phyloP scores from a whole-genome alignment of 2,797 vertebrate genomes.

The Prunella strophiata region DNA sequence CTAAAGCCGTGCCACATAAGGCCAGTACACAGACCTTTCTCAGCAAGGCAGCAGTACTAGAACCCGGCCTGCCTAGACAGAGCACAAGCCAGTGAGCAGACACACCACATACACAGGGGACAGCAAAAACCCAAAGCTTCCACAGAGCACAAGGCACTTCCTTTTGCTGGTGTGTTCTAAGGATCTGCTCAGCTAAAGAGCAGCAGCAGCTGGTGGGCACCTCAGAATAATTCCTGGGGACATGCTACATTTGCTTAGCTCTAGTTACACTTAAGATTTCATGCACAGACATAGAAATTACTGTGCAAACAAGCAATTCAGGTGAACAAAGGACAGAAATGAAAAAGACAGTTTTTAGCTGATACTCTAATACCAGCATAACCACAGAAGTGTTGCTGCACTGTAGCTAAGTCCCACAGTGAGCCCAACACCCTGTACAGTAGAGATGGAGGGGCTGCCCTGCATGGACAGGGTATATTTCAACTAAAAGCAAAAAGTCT shows the following conservation, averaged over 20 bases:
- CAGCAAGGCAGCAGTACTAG: not conserved
- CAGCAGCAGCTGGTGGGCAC: not conserved
- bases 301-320: not conserved
- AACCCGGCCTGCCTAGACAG: not conserved
- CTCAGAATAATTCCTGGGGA: not conserved
- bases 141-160: not conserved
- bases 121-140: not conserved
- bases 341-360: not conserved
- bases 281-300: not conserved
- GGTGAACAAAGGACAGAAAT: not conserved
- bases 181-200: not conserved
- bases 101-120: not conserved
- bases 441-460: not conserved
- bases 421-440: not conserved
- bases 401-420: not conserved
- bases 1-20: accelerated
- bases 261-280: not conserved
- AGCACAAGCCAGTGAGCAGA: not conserved
- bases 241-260: not conserved
- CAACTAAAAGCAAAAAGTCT: not conserved
- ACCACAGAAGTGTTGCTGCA: not conserved
- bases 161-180: not conserved
- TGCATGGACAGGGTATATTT: not conserved
- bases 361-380: not conserved
- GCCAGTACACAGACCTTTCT: not conserved